Percentiles rank a stretch among this genome's conserved stretches.
phyloP scores from a whole-genome alignment of 2,113 vertebrate genomes.

The Nothoprocta pentlandii region DNA sequence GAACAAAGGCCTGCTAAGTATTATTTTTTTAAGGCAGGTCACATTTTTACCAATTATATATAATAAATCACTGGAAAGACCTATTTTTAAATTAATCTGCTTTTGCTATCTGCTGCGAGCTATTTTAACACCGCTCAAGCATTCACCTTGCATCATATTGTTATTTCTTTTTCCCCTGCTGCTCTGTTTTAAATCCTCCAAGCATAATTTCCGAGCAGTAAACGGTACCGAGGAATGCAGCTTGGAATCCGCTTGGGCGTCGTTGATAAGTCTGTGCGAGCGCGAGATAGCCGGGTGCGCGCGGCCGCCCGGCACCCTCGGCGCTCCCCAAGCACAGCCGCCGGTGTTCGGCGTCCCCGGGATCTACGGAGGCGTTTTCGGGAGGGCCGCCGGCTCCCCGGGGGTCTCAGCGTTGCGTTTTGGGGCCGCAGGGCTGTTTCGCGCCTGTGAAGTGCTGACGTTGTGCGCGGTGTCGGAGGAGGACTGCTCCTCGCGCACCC shows the following conservation, averaged over 20 bases:
- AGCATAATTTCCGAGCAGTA: not conserved
- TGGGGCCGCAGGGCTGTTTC: no score
- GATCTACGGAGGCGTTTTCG: fast-evolving
- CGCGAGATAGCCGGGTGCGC: no score
- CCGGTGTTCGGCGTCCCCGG: fast-evolving
- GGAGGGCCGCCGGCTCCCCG: fast-evolving
- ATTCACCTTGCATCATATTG: not conserved
- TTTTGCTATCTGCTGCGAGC: not conserved
- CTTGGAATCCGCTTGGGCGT: fast-evolving
- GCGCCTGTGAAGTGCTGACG: no score
- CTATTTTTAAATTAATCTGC: not conserved
- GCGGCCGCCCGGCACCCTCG: not conserved
- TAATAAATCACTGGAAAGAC: not conserved
- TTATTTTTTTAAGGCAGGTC: not conserved
- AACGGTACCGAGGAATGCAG: not conserved
- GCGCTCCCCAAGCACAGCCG: fast-evolving
- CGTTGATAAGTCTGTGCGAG: not conserved
- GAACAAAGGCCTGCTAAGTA: not conserved
- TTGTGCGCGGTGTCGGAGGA: no score
- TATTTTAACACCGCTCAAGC: not conserved
- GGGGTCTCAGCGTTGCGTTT: no score
- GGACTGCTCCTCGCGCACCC: no score
- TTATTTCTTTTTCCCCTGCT: not conserved
- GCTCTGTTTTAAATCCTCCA: not conserved
- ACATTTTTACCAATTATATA: not conserved